Conservation (phyloP, 1,140 invertebrate species). For the Zeugodacus cucurbitae region DNA sequence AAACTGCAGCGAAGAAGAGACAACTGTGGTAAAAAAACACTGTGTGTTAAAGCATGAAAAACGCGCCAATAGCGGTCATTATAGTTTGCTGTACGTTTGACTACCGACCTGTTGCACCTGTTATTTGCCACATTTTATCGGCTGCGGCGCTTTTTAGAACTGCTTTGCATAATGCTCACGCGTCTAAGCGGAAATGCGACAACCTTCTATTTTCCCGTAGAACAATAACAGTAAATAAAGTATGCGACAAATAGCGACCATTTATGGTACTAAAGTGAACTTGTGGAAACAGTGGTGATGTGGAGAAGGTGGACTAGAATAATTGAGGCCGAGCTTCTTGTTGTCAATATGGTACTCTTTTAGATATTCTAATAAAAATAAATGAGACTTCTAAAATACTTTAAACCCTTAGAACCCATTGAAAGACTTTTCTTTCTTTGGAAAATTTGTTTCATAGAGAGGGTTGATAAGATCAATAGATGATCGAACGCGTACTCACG, state of each 20-base stretch:
- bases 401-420: too few species aligned
- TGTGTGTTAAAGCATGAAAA: neutral
- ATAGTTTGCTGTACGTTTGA: neutral
- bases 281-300: neutral
- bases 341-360: too few species aligned
- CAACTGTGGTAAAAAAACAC: neutral
- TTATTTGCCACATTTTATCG: neutral
- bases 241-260: slow-evolving; percentile 14
- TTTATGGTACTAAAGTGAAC: neutral
- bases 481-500: too few species aligned
- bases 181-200: slow-evolving; percentile 1
- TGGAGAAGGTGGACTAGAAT: neutral
- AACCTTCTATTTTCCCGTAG: neutral
- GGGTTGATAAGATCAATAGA: too few species aligned
- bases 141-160: too few species aligned
- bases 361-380: neutral
- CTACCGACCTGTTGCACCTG: neutral
- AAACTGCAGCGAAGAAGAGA: neutral
- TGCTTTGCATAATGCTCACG: neutral
- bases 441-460: too few species aligned
- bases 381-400: neutral
- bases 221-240: neutral
- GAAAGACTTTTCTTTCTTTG: too few species aligned
- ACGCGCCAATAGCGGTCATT: neutral
- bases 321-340: neutral